A percentile compares a stretch with the other conserved stretches of the same genome.
Conservation (phyloP, 2,888 invertebrate genomes). For the Xestia c-nigrum region DNA sequence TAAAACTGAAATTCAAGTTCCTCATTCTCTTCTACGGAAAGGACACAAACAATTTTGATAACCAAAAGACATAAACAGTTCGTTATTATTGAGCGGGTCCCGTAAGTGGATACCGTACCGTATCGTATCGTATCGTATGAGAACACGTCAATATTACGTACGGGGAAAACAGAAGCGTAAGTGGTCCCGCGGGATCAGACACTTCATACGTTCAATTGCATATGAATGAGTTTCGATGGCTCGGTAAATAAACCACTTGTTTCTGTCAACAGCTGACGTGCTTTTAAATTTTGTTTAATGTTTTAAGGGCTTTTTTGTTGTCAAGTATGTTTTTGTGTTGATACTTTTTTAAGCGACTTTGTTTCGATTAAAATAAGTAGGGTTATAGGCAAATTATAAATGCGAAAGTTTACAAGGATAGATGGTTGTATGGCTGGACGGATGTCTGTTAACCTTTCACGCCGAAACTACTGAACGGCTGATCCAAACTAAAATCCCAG, state of each 20-base stretch:
- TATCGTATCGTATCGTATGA: slow-evolving; percentile 27
- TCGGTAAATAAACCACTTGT: slow-evolving; percentile 63
- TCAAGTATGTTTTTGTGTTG: neutral
- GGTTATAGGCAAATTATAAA: neutral
- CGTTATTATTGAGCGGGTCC: slow-evolving; percentile 41
- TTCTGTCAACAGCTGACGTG: slow-evolving; percentile 38
- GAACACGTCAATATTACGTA: slow-evolving; percentile 50
- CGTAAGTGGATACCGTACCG: slow-evolving; percentile 40
- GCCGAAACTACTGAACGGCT: neutral
- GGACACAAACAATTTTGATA: slow-evolving; percentile 21
- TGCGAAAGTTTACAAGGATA: neutral
- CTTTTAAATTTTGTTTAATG: neutral
- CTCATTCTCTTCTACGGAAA: slow-evolving; percentile 3
- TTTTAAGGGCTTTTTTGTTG: neutral
- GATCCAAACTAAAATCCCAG: neutral
- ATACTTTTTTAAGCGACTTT: neutral
- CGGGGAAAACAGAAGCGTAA: slow-evolving; percentile 46
- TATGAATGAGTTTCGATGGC: slow-evolving; percentile 65
- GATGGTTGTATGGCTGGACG: neutral
- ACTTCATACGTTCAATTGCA: slow-evolving; percentile 63
- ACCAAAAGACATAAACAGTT: slow-evolving; percentile 36
- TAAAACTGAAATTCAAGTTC: neutral
- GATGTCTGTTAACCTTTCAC: neutral
- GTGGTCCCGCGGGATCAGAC: slow-evolving; percentile 61
- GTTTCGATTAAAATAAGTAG: neutral